phyloP scores from a whole-genome alignment of 1,140 invertebrate species.

The Tetraneura akinire region DNA sequence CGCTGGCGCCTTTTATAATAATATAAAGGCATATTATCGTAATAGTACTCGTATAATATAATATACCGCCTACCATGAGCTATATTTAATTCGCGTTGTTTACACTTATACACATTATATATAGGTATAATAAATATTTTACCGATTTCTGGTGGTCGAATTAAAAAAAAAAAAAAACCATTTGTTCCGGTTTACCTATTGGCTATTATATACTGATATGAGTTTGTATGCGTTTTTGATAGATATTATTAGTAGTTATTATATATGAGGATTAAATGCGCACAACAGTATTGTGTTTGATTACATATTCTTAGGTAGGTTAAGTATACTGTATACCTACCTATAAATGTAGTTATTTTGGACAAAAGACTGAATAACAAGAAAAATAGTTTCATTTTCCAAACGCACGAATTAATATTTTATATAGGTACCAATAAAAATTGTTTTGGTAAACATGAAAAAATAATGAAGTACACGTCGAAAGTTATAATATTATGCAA shows the following conservation, averaged over 20 bases:
- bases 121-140: too few species aligned
- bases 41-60: too few species aligned
- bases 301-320: too few species aligned
- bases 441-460: too few species aligned
- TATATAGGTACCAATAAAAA: too few species aligned
- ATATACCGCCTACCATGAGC: neutral
- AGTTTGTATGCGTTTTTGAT: neutral
- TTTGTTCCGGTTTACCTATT: constrained; percentile 51
- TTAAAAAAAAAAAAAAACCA: constrained; percentile 27
- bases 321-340: too few species aligned
- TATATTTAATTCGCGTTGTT: constrained; percentile 38
- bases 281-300: constrained; percentile 26
- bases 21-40: too few species aligned
- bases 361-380: neutral
- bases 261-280: constrained; percentile 25
- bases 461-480: too few species aligned
- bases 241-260: constrained; percentile 36
- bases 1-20: constrained; percentile 43
- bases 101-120: neutral
- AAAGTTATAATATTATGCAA: too few species aligned
- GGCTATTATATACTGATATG: constrained; percentile 7
- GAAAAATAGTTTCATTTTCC: neutral
- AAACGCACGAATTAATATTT: neutral
- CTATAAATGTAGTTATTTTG: too few species aligned
- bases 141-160: neutral